phyloP scores from a whole-genome alignment of 1,140 invertebrate genomes.

The Formica exsecta region DNA sequence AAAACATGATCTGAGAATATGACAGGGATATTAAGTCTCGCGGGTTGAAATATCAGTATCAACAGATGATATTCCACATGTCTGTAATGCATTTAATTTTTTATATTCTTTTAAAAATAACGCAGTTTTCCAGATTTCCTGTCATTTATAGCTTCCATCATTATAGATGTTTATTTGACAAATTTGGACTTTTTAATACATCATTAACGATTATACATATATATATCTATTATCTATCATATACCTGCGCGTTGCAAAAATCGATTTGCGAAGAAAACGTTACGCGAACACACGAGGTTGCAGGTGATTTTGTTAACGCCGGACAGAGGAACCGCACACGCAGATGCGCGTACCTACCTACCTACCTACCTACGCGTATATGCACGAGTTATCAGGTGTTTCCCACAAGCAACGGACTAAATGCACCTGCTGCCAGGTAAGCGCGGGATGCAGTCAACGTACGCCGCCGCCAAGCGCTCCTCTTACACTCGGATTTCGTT shows the following conservation, averaged over 20 bases:
- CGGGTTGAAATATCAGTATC: neutral
- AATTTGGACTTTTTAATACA: neutral
- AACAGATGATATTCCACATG: neutral
- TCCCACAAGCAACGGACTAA: conserved; percentile 73
- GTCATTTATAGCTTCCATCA: neutral
- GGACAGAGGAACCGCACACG: conserved; percentile 42
- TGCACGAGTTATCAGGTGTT: conserved; percentile 74
- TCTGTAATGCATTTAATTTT: conserved; percentile 31
- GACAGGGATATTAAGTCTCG: neutral
- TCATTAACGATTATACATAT: neutral
- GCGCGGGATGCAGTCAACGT: conserved; percentile 69
- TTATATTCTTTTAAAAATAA: conserved; percentile 9
- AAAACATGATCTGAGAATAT: neutral
- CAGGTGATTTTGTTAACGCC: conserved; percentile 66
- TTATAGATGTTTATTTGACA: neutral
- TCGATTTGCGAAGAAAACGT: conserved; percentile 29
- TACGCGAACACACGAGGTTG: conserved; percentile 38
- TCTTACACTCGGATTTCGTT: conserved; percentile 42
- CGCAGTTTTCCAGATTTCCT: conserved; percentile 26
- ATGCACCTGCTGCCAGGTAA: conserved; percentile 73
- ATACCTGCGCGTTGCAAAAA: neutral
- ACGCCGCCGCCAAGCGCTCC: conserved; percentile 39
- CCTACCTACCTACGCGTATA: conserved; percentile 6
- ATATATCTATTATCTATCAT: too few species aligned
- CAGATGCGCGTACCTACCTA: conserved; percentile 25